Base-by-base conservation (phyloP, 2,888 invertebrate species). In the Scaeva pyrastri region DNA sequence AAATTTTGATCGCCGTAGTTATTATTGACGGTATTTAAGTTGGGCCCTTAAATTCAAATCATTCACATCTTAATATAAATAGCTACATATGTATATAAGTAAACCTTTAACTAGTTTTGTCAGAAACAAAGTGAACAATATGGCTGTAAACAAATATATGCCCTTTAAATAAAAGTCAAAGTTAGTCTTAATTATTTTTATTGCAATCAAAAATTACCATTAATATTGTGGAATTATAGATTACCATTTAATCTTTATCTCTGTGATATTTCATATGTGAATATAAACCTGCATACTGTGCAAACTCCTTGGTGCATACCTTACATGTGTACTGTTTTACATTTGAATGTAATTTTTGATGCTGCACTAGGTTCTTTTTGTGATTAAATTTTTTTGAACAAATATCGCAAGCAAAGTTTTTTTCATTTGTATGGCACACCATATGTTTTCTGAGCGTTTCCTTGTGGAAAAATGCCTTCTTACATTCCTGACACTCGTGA, bases 251-350 rank as follows among this genome's bases (percentile, higher is more conserved):
- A 0, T 62, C 11, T 48, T 48, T 66, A 11, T 62, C n/a, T 31
- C 56, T 41, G 50, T 85, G 85, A 62, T 72, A 68, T n/a, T 70
- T 76, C 21, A 81, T 81, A 68, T 81, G 85, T 0, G 81, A 72
- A n/a, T 76, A 55, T 14, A 85, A 48, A 0, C 85, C 85, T 7
- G 85, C 81, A 14, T 76, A 36, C 39, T 85, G 85, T 0, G 81
- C 76, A 23, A 81, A 85, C 1, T 76, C 72, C 60, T 81, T 85
- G 2, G 48, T 56, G 19, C 85, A 85, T 45, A 85, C 14, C 11
- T 85, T 48, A 12, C 85, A 85, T 10, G 64, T 36, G 10, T 66
- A 85, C 41, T 73, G 71, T 68, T 85, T 85, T 4, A 48, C 21
- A 10, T 19, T 12, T 0, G 26, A 68, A 36, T 85, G 85, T 3